phyloP scores from a whole-genome alignment of 1,140 invertebrate genomes.

The Aricia agestis region DNA sequence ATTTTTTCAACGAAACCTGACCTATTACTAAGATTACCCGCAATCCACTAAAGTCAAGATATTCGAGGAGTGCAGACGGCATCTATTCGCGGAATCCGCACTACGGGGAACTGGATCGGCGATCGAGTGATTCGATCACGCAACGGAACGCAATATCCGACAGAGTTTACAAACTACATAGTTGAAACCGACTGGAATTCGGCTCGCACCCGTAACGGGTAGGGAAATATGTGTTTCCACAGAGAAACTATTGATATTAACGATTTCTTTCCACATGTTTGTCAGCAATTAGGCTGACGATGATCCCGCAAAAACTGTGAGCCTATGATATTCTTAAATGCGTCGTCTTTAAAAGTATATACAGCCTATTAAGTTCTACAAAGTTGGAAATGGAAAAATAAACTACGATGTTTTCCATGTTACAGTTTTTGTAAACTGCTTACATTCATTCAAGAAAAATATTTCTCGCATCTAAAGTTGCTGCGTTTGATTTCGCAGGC shows the following conservation, averaged over 20 bases:
- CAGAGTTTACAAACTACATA: slow-evolving; percentile 34
- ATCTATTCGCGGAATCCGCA: slow-evolving; percentile 42
- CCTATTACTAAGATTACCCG: slow-evolving; percentile 1
- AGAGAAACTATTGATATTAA: slow-evolving; percentile 10
- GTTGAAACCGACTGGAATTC: slow-evolving; percentile 33
- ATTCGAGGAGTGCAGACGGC: neutral
- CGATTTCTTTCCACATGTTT: slow-evolving; percentile 2
- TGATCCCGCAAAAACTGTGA: neutral
- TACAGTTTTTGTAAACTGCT: no score
- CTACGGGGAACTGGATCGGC: slow-evolving; percentile 39
- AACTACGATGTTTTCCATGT: no score
- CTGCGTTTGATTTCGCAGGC: neutral
- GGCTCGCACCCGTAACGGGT: slow-evolving; percentile 25
- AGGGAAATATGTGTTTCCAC: slow-evolving; percentile 24
- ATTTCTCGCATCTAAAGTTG: neutral
- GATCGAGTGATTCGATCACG: slow-evolving; percentile 50
- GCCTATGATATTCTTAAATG: neutral
- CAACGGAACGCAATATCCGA: slow-evolving; percentile 42
- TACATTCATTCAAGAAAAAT: neutral
- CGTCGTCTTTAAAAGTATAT: neutral
- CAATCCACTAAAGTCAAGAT: neutral
- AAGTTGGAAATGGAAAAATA: no score
- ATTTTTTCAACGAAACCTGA: neutral
- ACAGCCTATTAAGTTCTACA: neutral
- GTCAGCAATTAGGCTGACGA: neutral